These are phyloP conservation scores for Xestoiulus laeticollis DNA, from an alignment of 2,888 invertebrate genomes.

Conservation along the genomic window DNA sequence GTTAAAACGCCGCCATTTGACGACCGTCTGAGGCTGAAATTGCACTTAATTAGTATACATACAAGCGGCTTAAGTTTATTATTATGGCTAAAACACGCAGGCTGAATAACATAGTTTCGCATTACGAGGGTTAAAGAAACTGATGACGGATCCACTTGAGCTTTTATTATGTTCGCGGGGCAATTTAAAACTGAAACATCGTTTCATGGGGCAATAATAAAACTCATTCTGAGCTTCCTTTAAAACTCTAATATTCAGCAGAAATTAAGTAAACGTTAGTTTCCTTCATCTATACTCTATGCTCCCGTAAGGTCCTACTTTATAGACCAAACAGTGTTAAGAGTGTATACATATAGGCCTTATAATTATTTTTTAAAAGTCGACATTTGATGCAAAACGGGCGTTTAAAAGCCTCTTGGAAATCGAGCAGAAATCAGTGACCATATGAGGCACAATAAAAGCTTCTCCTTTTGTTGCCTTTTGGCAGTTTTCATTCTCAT, in stretches of 20 bases:
- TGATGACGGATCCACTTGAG: constrained; percentile 17
- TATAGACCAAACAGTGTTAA: neutral
- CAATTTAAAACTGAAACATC: constrained; percentile 17
- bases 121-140: constrained; percentile 26
- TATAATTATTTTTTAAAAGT: neutral
- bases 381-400: neutral
- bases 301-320: neutral
- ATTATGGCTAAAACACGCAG: neutral
- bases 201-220: constrained; percentile 17
- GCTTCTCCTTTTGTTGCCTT: neutral
- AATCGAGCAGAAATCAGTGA: neutral
- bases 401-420: neutral
- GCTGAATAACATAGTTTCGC: constrained; percentile 2
- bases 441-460: neutral
- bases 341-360: neutral
- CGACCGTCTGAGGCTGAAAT: constrained; percentile 19
- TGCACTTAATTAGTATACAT: constrained; percentile 26
- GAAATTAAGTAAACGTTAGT: neutral
- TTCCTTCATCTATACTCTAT: neutral
- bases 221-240: neutral
- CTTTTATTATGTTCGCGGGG: neutral
- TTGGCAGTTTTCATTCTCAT: neutral
- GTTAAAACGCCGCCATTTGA: constrained; percentile 5
- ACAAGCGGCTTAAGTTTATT: constrained; percentile 26
- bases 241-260: neutral